These are phyloP conservation scores for Toxotes lorentzi DNA, from an alignment of 2,797 vertebrate species.

Conservation along the genomic window DNA sequence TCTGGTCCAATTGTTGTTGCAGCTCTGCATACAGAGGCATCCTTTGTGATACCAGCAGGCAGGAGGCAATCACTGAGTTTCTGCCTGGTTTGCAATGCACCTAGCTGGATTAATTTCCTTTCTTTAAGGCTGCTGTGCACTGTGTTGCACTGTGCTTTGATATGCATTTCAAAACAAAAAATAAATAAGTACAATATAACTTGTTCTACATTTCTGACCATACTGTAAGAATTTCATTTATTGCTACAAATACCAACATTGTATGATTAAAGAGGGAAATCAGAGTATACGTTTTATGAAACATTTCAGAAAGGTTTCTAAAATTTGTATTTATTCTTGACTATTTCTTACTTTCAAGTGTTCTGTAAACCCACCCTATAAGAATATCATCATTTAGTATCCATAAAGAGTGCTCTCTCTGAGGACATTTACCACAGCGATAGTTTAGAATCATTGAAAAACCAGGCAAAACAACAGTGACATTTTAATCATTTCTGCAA, in stretches of 20 bases:
- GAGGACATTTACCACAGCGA: neutral
- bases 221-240: neutral
- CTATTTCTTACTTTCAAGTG: neutral
- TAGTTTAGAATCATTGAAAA: slow-evolving; percentile 57
- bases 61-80: slow-evolving; percentile 64
- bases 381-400: neutral
- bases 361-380: neutral
- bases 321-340: neutral
- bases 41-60: slow-evolving; percentile 82
- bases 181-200: neutral
- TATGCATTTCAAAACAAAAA: neutral
- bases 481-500: slow-evolving; percentile 55
- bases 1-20: slow-evolving; percentile 32
- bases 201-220: neutral
- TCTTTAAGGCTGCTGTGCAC: neutral
- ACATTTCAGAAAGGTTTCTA: neutral
- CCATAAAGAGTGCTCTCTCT: neutral
- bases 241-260: neutral
- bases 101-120: neutral
- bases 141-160: neutral
- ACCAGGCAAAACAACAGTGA: slow-evolving; percentile 82
- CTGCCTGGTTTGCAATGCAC: slow-evolving; percentile 80
- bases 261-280: slow-evolving; percentile 12
- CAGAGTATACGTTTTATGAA: neutral
- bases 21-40: slow-evolving; percentile 50